Evolutionary conservation across 2,888 invertebrate species (phyloP).

Genomic region (Podabrus alpinus): DNA sequence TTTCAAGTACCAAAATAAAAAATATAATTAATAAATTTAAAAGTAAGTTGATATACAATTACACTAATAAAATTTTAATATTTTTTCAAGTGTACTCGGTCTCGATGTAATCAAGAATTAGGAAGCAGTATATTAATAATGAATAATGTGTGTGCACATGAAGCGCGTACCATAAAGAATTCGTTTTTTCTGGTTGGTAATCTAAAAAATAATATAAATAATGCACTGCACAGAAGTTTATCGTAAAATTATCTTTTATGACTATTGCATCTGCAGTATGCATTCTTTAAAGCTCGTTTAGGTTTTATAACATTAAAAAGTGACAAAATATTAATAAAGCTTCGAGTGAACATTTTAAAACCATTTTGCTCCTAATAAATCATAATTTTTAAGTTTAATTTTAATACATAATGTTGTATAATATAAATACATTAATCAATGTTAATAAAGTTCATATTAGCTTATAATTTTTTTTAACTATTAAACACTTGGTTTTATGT

Average conservation of each 20-base stretch:
- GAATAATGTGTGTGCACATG: neutral
- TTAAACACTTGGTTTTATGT: slow-evolving; percentile 19
- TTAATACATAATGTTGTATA: neutral
- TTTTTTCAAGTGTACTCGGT: too few relatives aligned
- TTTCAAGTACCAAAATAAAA: neutral
- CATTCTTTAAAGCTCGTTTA: slow-evolving; percentile 14
- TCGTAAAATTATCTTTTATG: slow-evolving; percentile 19
- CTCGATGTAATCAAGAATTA: neutral
- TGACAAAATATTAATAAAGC: slow-evolving; percentile 23
- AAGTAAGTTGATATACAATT: too few relatives aligned
- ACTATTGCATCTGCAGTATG: slow-evolving; percentile 10
- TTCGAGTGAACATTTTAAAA: neutral
- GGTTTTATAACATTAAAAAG: slow-evolving; percentile 5
- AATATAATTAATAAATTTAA: neutral
- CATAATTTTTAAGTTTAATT: neutral
- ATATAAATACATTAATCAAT: neutral
- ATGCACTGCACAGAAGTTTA: slow-evolving; percentile 14
- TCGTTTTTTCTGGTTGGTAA: slow-evolving; percentile 2
- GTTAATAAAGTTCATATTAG: slow-evolving; percentile 10
- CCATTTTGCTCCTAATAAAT: slow-evolving; percentile 6
- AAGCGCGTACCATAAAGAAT: neutral
- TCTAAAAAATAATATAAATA: slow-evolving; percentile 6
- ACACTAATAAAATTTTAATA: too few relatives aligned
- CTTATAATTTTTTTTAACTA: slow-evolving; percentile 13
- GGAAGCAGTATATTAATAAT: neutral